These are phyloP conservation scores for Oxyruncus cristatus DNA, from an alignment of 2,113 vertebrate genomes.

Conservation along the genomic window DNA sequence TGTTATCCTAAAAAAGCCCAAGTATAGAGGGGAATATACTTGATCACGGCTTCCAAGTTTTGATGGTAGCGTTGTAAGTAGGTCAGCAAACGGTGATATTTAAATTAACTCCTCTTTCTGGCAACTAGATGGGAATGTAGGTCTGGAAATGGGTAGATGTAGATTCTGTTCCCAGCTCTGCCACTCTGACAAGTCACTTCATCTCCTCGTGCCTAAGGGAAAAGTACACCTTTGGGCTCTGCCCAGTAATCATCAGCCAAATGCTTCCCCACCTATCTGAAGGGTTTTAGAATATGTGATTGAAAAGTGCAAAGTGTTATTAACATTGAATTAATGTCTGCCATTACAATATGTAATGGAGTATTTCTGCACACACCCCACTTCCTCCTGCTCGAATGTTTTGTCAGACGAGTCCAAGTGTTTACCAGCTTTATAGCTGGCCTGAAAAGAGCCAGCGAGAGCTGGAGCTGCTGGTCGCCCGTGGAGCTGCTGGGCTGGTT, in stretches of 20 bases:
- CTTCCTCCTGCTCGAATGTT: slow-evolving; percentile 38
- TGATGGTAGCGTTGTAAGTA: slow-evolving; percentile 29
- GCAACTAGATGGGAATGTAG: slow-evolving; percentile 43
- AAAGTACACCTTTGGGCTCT: slow-evolving; percentile 48
- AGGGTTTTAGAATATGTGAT: slow-evolving; percentile 55
- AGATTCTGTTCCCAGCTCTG: slow-evolving; percentile 37
- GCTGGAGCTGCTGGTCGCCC: neutral
- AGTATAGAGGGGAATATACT: neutral
- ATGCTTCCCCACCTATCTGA: slow-evolving; percentile 58
- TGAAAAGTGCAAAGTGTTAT: slow-evolving; percentile 63
- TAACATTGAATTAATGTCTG: slow-evolving; percentile 63
- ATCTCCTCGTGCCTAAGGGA: slow-evolving; percentile 18
- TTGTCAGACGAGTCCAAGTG: slow-evolving; percentile 44
- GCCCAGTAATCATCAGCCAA: slow-evolving; percentile 52
- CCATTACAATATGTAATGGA: slow-evolving; percentile 62
- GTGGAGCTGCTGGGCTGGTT: neutral
- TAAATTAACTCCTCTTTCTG: slow-evolving; percentile 54
- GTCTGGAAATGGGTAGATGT: slow-evolving; percentile 33
- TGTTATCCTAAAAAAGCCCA: slow-evolving; percentile 44
- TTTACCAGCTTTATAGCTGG: slow-evolving; percentile 21
- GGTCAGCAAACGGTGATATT: slow-evolving; percentile 62
- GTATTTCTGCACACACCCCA: slow-evolving; percentile 41
- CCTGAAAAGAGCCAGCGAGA: neutral
- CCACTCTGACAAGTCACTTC: slow-evolving; percentile 53
- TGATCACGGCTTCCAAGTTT: neutral